Percentiles rank a stretch among this genome's conserved stretches.
phyloP scores from a whole-genome alignment of 2,888 invertebrate genomes.

The Drosophila dives region DNA sequence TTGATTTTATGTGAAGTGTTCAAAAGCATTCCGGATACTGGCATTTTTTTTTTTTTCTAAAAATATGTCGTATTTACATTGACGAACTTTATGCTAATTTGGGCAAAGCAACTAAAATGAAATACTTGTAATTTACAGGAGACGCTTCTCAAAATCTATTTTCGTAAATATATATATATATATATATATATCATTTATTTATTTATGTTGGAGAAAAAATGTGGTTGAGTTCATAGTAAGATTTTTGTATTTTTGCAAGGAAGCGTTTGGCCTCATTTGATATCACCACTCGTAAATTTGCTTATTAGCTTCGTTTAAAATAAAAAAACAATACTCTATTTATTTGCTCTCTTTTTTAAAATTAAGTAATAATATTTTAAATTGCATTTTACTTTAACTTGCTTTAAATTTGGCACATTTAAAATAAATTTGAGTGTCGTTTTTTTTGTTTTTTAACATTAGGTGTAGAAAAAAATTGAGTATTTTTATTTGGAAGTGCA shows the following conservation, averaged over 20 bases:
- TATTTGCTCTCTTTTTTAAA: constrained; percentile 14
- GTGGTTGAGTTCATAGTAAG: constrained; percentile 43
- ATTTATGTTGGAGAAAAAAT: constrained; percentile 16
- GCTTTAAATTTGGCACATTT: constrained; percentile 75
- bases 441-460: constrained; percentile 22
- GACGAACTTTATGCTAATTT: constrained; percentile 50
- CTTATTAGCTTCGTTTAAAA: constrained; percentile 71
- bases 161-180: background rate
- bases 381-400: constrained; percentile 48
- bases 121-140: constrained; percentile 66
- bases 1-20: constrained; percentile 40
- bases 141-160: constrained; percentile 41
- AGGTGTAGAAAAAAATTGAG: constrained; percentile 64
- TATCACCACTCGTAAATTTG: constrained; percentile 76
- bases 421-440: constrained; percentile 71
- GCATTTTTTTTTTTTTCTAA: constrained; percentile 7
- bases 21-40: constrained; percentile 23
- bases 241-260: constrained; percentile 53
- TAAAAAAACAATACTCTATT: constrained; percentile 42
- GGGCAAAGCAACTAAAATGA: constrained; percentile 53
- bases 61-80: constrained; percentile 32
- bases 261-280: constrained; percentile 78
- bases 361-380: constrained; percentile 42
- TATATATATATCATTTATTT: constrained; percentile 16
- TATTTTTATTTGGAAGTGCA: constrained; percentile 78